Evolutionary conservation across 2,797 vertebrate genomes (phyloP).

Genomic region (Lemur catta): DNA sequence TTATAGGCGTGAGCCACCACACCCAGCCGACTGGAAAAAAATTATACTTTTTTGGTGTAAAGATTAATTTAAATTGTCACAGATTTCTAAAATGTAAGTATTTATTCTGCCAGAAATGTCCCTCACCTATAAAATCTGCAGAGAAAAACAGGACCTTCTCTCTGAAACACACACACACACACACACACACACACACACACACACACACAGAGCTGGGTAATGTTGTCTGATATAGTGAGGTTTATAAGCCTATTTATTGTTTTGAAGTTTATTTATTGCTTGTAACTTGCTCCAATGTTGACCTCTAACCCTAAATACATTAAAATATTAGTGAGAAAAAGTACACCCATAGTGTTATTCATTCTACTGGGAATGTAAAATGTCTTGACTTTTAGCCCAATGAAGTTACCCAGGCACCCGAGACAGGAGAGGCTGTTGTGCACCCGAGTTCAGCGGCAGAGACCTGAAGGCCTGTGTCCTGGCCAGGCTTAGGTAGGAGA

Average conservation of each 20-base stretch:
- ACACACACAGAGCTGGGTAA: neutral
- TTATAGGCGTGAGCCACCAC: too few relatives aligned
- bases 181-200: neutral
- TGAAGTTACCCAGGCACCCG: neutral
- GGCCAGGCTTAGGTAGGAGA: neutral
- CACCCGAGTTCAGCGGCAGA: neutral
- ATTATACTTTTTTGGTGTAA: neutral
- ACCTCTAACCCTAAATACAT: neutral
- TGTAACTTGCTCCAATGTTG: neutral
- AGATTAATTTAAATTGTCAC: neutral
- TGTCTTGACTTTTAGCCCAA: neutral
- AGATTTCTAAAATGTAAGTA: neutral
- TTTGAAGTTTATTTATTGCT: neutral
- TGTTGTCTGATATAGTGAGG: neutral
- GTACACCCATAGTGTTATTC: neutral
- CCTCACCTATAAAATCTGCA: conserved; percentile 20
- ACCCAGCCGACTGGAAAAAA: neutral
- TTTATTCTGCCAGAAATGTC: neutral
- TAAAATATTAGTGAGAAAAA: neutral
- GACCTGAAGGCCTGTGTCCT: neutral
- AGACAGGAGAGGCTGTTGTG: neutral
- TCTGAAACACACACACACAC: neutral
- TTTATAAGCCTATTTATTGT: neutral
- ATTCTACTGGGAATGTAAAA: neutral
- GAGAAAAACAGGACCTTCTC: neutral